phyloP scores from a whole-genome alignment of 30 jellyfish, hydroid and myxozoan genomes.

The Turritopsis rubra region DNA sequence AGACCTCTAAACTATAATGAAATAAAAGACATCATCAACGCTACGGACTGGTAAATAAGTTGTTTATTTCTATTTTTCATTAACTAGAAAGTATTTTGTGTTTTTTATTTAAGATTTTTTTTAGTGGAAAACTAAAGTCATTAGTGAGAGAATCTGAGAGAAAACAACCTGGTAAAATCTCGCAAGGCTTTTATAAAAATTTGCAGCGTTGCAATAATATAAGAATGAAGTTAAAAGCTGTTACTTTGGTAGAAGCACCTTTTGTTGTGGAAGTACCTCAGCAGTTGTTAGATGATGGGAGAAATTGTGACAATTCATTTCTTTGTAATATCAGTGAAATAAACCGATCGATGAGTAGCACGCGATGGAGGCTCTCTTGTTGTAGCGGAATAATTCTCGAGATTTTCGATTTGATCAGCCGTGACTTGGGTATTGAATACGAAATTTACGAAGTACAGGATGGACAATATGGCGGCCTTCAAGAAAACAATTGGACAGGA shows the following conservation, averaged over 20 bases:
- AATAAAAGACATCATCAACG: neutral
- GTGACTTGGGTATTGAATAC: neutral
- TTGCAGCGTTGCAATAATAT: neutral
- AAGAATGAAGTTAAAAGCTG: neutral
- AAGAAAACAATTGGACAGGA: neutral
- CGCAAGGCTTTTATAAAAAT: neutral
- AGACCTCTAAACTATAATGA: neutral
- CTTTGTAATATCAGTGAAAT: neutral
- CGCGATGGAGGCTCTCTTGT: neutral
- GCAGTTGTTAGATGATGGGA: neutral
- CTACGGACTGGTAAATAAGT: neutral
- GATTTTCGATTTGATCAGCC: neutral
- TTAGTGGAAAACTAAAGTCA: neutral
- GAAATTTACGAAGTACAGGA: slow-evolving; percentile 5
- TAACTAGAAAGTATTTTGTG: neutral
- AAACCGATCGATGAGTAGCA: neutral
- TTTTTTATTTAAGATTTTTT: too few species aligned
- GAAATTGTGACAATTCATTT: neutral
- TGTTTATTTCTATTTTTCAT: too few species aligned
- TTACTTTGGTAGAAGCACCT: neutral
- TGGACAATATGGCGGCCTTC: slow-evolving; percentile 13
- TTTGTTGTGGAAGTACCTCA: slow-evolving; percentile 3
- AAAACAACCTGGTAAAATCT: neutral
- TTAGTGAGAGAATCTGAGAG: neutral
- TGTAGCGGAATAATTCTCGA: slow-evolving; percentile 1